phyloP scores from a whole-genome alignment of 1,140 invertebrate genomes.

The Zaprionus davidi region DNA sequence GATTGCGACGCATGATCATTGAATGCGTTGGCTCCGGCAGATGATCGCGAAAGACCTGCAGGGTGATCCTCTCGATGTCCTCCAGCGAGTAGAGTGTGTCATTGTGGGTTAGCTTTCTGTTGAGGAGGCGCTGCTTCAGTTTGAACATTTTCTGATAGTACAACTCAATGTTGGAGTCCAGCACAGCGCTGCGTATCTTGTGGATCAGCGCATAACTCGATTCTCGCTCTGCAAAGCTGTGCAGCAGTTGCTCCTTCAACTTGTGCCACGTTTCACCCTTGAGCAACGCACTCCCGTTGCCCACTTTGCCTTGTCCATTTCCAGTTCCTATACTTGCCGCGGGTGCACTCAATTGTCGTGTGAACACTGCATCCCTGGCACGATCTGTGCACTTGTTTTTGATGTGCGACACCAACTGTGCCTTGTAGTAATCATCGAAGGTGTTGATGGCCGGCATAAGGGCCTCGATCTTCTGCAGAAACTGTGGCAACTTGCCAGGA shows the following conservation, averaged over 20 bases:
- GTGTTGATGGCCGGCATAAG: constrained; percentile 65
- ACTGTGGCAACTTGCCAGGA: constrained; percentile 65
- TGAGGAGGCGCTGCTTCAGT: constrained; percentile 66
- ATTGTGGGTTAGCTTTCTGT: constrained; percentile 69
- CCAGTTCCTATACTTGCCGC: constrained; percentile 39
- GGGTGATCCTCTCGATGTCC: constrained; percentile 67
- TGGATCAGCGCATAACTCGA: constrained; percentile 71
- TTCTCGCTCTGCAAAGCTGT: constrained; percentile 66
- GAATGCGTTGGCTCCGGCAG: constrained; percentile 71
- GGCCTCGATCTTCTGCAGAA: constrained; percentile 67
- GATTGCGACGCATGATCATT: constrained; percentile 69
- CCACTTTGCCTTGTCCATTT: constrained; percentile 13
- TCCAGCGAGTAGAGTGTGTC: constrained; percentile 65
- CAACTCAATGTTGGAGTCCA: constrained; percentile 71
- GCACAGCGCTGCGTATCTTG: constrained; percentile 61
- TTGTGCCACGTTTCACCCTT: constrained; percentile 71
- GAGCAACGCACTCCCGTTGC: constrained; percentile 32
- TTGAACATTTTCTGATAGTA: constrained; percentile 73
- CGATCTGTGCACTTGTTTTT: constrained; percentile 75
- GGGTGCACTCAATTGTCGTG: constrained; percentile 62
- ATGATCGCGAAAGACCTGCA: constrained; percentile 70
- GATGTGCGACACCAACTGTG: constrained; percentile 65
- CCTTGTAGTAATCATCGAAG: constrained; percentile 73
- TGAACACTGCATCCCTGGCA: constrained; percentile 67
- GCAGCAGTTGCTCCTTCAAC: constrained; percentile 64